phyloP scores from a whole-genome alignment of 2,888 invertebrate genomes.

The Cheilosia impressa region DNA sequence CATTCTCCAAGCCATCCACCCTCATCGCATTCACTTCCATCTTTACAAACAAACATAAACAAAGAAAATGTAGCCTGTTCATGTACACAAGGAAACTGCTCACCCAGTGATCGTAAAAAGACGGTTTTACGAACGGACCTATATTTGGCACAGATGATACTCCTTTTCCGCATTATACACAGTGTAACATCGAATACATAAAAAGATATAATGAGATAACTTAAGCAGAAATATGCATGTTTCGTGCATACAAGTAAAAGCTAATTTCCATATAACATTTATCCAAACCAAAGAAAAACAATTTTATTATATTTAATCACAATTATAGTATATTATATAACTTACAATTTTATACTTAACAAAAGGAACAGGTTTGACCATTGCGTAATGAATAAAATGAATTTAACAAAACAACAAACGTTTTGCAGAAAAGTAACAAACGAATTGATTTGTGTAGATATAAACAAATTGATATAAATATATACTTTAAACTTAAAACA shows the following conservation, averaged over 20 bases:
- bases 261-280: constrained; percentile 46
- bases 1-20: constrained; percentile 29
- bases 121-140: neutral
- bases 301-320: constrained; percentile 49
- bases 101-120: neutral
- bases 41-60: constrained; percentile 6
- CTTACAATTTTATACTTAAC: constrained; percentile 68
- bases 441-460: constrained; percentile 52
- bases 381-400: constrained; percentile 51
- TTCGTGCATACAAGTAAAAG: constrained; percentile 5
- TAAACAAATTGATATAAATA: constrained; percentile 36
- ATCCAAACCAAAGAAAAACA: constrained; percentile 30
- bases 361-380: constrained; percentile 49
- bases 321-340: constrained; percentile 50
- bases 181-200: constrained; percentile 60
- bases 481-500: constrained; percentile 7
- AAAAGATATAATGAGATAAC: constrained; percentile 1
- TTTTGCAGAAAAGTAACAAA: constrained; percentile 15
- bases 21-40: constrained; percentile 32
- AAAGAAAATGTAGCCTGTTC: neutral
- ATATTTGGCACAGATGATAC: constrained; percentile 47
- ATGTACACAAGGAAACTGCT: neutral
- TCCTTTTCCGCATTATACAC: constrained; percentile 30
- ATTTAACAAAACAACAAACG: constrained; percentile 7
- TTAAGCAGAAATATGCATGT: neutral